Conservation (phyloP, 2,888 invertebrate genomes). For the Prenolepis imparis region DNA sequence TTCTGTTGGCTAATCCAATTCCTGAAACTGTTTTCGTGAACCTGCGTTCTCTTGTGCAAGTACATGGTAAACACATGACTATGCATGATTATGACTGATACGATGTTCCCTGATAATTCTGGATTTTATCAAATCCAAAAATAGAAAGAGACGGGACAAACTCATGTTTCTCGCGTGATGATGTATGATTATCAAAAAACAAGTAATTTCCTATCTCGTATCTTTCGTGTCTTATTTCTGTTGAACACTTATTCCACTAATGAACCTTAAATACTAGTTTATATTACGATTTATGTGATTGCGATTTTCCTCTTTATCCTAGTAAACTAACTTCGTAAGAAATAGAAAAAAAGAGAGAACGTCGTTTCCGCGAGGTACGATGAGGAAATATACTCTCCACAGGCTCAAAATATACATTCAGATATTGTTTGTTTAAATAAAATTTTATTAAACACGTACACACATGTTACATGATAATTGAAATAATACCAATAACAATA, state of each 20-base stretch:
- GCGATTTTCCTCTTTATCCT: neutral
- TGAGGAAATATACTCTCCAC: conserved; percentile 27
- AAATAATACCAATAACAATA: too few relatives aligned
- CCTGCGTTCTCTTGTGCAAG: neutral
- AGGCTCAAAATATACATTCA: conserved; percentile 30
- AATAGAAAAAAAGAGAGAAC: conserved; percentile 16
- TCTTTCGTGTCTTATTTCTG: neutral
- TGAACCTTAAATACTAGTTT: neutral
- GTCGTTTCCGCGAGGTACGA: conserved; percentile 8
- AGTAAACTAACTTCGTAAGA: neutral
- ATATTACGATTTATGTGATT: neutral
- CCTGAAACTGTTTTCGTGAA: conserved; percentile 39
- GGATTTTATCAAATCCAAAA: neutral
- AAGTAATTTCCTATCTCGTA: neutral
- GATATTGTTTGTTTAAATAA: conserved; percentile 52
- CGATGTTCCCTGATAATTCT: neutral
- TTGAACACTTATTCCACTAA: neutral
- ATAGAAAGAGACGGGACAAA: neutral
- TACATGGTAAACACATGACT: conserved; percentile 11
- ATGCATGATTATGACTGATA: neutral
- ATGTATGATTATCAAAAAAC: neutral
- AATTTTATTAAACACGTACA: too few relatives aligned
- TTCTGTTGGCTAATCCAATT: conserved; percentile 23
- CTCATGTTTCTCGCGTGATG: neutral
- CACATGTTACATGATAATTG: too few relatives aligned